These are phyloP conservation scores for Ips nitidus DNA, from an alignment of 1,140 invertebrate species.

Conservation along the genomic window DNA sequence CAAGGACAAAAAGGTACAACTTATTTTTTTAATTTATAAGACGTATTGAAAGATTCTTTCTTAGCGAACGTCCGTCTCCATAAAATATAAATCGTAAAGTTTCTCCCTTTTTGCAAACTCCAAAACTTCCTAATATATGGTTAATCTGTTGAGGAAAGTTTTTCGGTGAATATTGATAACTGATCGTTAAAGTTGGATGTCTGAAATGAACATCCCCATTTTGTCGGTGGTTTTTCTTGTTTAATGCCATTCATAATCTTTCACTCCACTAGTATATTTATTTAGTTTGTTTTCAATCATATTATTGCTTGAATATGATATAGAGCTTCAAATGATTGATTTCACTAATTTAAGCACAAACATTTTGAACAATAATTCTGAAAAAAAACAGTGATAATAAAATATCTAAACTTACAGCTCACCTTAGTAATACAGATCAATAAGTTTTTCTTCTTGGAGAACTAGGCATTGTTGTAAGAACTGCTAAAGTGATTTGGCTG, in stretches of 20 bases:
- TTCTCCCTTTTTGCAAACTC: conserved; percentile 27
- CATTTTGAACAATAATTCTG: too few relatives aligned
- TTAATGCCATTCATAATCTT: neutral
- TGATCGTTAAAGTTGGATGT: conserved; percentile 33
- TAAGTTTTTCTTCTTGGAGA: too few relatives aligned
- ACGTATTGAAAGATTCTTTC: conserved; percentile 17
- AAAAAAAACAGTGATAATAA: too few relatives aligned
- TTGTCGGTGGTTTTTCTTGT: neutral
- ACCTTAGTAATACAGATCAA: too few relatives aligned
- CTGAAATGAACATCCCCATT: conserved; percentile 31
- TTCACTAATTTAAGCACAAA: too few relatives aligned
- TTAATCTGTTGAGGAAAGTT: conserved; percentile 35
- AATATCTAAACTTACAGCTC: too few relatives aligned
- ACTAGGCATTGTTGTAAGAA: too few relatives aligned
- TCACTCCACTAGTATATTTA: too few relatives aligned
- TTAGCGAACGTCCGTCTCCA: conserved; percentile 26
- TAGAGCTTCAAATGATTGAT: too few relatives aligned
- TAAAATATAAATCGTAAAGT: conserved; percentile 35
- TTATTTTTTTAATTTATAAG: conserved; percentile 25
- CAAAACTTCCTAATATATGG: conserved; percentile 35
- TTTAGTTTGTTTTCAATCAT: too few relatives aligned
- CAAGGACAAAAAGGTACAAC: conserved; percentile 10
- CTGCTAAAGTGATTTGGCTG: too few relatives aligned
- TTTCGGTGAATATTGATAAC: conserved; percentile 37
- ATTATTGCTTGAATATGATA: too few relatives aligned